Evolutionary conservation across 2,113 vertebrate genomes (phyloP), one percentile per base, ranked within the genome.

Genomic region (Picathartes gymnocephalus): DNA sequence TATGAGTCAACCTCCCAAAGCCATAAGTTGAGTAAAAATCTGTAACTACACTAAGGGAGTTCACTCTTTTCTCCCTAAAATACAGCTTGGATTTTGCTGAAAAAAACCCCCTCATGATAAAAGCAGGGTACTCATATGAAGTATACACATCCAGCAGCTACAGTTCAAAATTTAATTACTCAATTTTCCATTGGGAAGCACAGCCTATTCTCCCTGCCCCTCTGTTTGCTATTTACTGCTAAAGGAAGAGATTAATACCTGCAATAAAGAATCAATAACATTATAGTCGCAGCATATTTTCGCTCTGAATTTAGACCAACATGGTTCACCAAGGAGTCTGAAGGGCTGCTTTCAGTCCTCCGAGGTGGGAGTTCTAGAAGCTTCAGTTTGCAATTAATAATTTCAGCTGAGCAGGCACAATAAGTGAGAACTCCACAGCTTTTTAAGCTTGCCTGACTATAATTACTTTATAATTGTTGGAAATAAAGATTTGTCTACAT

Each of bases 241-340:
- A 89, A 94, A 95, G 88, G 73, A 65, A 94, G 94, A 95, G 91
- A 86, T 66, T 81, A 96, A 89, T 91, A 91, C 45, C 88, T 92
- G 54, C 84, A 96, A 97, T 95, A 96, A 98, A 94, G 95, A 97
- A 97, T 95, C 94, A 76, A 88, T 94, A 97, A 86, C 14, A 25
- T 57, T 54, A 37, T 7, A 54, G 31, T 33, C 70, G 23, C 21
- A 92, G 64, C 30, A 21, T 76, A 68, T 90, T 95, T 95, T 94
- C 85, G 53, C 54, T 50, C 62, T 91, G 81, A 78, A 78, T 90
- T 85, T 72, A 92, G 94, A 92, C 68, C 62, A 93, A 37, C 62
- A 28, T n/a, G 35, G 48, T 68, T 92, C 89, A 47, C 71, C 54
- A 53, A 93, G 81, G 71, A 88, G n/a, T 30, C 65, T 54, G 60